Evolutionary conservation across 2,888 invertebrate species (phyloP).

Genomic region (Hyles lineata): DNA sequence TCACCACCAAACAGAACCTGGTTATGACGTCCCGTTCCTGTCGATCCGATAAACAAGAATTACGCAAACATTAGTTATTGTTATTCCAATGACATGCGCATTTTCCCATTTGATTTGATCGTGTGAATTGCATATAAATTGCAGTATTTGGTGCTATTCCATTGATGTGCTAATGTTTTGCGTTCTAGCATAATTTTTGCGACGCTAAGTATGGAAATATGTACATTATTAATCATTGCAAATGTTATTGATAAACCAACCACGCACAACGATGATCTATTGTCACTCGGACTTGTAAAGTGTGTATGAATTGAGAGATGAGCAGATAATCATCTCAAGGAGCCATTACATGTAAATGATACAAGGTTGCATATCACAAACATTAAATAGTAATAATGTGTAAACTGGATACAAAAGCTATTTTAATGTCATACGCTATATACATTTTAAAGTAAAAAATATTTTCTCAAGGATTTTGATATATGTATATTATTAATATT

Average conservation of each 20-base stretch:
- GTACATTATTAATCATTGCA: neutral
- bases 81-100: slow-evolving; percentile 24
- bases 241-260: slow-evolving; percentile 1
- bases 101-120: slow-evolving; percentile 26
- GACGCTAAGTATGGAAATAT: neutral
- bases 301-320: slow-evolving; percentile 18
- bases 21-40: neutral
- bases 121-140: slow-evolving; percentile 26
- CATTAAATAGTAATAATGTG: neutral
- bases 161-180: slow-evolving; percentile 1
- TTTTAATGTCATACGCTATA: neutral
- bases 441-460: neutral
- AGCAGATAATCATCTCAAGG: slow-evolving; percentile 11
- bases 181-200: neutral
- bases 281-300: slow-evolving; percentile 8
- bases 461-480: too few species aligned
- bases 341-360: slow-evolving; percentile 9
- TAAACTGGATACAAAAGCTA: neutral
- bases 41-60: slow-evolving; percentile 16
- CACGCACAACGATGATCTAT: slow-evolving; percentile 12
- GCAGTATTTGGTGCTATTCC: neutral
- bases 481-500: too few species aligned
- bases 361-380: neutral
- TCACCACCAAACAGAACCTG: neutral
- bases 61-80: slow-evolving; percentile 24